Evolutionary conservation across 2,888 invertebrate species (phyloP).

Genomic region (Uropetala carovei): DNA sequence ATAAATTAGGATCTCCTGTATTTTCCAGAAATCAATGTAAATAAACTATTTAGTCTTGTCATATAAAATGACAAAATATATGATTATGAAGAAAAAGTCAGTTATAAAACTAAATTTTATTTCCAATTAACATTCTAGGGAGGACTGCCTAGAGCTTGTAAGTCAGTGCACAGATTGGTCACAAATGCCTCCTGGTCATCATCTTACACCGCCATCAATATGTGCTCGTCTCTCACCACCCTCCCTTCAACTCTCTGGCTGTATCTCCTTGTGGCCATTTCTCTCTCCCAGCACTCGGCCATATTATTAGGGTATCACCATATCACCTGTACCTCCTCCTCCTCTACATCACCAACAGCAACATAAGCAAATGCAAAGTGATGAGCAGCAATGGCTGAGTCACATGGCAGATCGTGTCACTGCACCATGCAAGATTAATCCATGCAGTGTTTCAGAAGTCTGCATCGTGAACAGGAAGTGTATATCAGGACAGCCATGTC

Average conservation of each 20-base stretch:
- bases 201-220: slow-evolving; percentile 82
- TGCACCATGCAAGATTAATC: no score
- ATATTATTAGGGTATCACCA: slow-evolving; percentile 62
- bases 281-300: slow-evolving; percentile 75
- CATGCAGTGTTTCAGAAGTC: no score
- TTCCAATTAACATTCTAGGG: slow-evolving; percentile 73
- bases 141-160: slow-evolving; percentile 88
- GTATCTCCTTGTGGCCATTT: slow-evolving; percentile 86
- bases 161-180: slow-evolving; percentile 90
- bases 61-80: no score
- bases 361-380: no score
- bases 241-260: slow-evolving; percentile 80
- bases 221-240: slow-evolving; percentile 87
- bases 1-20: no score
- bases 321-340: background rate
- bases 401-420: no score
- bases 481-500: no score
- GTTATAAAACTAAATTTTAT: background rate
- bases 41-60: no score
- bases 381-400: no score
- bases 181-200: slow-evolving; percentile 76
- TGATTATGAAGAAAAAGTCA: background rate
- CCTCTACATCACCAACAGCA: slow-evolving; percentile 44
- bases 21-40: no score
- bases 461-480: no score